These are phyloP conservation scores for Calliphora vicina DNA, from an alignment of 1,140 invertebrate species.

Conservation along the genomic window DNA sequence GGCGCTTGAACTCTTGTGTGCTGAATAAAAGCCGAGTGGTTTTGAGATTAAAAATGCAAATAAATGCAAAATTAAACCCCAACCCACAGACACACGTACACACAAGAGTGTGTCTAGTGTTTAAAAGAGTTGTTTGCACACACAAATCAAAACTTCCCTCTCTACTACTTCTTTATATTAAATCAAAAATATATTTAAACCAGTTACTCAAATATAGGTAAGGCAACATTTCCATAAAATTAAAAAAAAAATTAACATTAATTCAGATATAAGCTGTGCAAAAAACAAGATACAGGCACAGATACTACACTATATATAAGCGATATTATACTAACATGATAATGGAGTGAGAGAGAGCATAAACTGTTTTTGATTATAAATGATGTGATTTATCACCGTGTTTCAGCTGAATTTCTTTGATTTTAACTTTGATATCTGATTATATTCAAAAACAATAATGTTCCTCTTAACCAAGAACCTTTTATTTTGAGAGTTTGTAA, in stretches of 20 bases:
- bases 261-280: conserved; percentile 26
- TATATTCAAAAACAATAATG: conserved; percentile 1
- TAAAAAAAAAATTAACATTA: conserved; percentile 51
- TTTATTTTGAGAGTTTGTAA: conserved; percentile 48
- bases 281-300: conserved; percentile 9
- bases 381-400: conserved; percentile 62
- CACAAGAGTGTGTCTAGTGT: conserved; percentile 26
- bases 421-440: conserved; percentile 57
- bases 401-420: conserved; percentile 63
- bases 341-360: no score
- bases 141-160: conserved; percentile 22
- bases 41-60: conserved; percentile 34
- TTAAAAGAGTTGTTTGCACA: conserved; percentile 2
- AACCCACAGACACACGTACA: background rate
- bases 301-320: conserved; percentile 23
- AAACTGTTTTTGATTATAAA: conserved; percentile 40
- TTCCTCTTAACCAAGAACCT: background rate
- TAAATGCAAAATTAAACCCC: conserved; percentile 7
- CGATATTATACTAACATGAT: no score
- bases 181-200: conserved; percentile 26
- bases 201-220: conserved; percentile 58
- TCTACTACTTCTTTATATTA: conserved; percentile 14
- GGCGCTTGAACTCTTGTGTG: conserved; percentile 57
- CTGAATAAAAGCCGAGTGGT: conserved; percentile 46
- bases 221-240: conserved; percentile 57